A percentile compares a stretch with the other conserved stretches of the same genome.
phyloP scores from a whole-genome alignment of 2,888 invertebrate genomes.

The Dusona sp. region DNA sequence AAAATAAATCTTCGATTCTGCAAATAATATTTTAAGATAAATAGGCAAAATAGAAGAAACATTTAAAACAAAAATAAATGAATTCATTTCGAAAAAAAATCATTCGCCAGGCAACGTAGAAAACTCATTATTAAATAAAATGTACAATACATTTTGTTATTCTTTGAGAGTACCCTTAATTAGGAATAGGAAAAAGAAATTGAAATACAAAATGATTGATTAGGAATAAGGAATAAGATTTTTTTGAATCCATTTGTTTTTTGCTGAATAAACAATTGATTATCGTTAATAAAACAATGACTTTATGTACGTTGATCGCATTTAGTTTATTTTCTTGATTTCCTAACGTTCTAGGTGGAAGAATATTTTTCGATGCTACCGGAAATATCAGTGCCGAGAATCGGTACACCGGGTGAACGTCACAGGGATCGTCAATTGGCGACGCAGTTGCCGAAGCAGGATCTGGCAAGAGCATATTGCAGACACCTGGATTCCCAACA shows the following conservation, averaged over 20 bases:
- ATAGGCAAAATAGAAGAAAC: no score
- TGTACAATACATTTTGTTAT: no score
- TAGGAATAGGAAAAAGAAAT: background rate
- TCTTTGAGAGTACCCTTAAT: no score
- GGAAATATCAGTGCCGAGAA: constrained; percentile 88
- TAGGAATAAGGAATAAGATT: background rate
- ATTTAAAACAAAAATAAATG: no score
- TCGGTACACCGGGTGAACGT: constrained; percentile 92
- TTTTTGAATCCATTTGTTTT: background rate
- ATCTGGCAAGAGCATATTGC: constrained; percentile 95
- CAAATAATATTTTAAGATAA: no score
- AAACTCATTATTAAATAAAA: no score
- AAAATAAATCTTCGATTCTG: no score
- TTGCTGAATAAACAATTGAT: background rate
- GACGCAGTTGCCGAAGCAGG: constrained; percentile 97
- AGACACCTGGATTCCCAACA: constrained; percentile 92
- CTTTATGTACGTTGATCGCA: background rate
- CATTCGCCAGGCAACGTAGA: no score
- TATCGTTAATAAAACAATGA: background rate
- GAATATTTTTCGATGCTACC: constrained; percentile 96
- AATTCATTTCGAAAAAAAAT: no score
- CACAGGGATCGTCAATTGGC: constrained; percentile 93
- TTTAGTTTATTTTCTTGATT: background rate
- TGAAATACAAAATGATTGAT: background rate
- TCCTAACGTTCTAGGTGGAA: constrained; percentile 89